Evolutionary conservation across 2,797 vertebrate species (phyloP).

Genomic region (Liasis olivaceus): DNA sequence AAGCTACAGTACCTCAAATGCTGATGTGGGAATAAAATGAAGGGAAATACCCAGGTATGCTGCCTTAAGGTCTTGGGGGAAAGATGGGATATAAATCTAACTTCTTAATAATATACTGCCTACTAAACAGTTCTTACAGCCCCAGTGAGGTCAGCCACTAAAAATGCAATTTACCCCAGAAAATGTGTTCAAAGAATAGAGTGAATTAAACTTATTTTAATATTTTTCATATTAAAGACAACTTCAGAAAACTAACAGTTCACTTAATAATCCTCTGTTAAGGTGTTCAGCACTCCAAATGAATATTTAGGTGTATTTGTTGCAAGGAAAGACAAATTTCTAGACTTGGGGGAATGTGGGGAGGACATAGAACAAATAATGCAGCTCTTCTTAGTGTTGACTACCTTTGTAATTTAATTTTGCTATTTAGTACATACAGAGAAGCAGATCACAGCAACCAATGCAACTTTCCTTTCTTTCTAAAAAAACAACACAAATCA

Average conservation of each 20-base stretch:
- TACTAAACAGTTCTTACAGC: neutral
- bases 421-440: neutral
- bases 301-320: neutral
- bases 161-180: neutral
- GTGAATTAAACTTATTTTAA: neutral
- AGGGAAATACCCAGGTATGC: neutral
- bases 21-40: neutral
- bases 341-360: neutral
- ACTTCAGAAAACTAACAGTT: neutral
- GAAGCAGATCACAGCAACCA: neutral
- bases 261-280: neutral
- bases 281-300: neutral
- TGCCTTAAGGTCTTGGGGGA: neutral
- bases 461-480: neutral
- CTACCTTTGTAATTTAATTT: neutral
- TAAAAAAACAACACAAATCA: neutral
- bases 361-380: neutral
- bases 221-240: slow-evolving; percentile 2
- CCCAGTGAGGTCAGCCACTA: neutral
- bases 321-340: neutral
- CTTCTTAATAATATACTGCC: neutral
- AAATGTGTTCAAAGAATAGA: neutral
- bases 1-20: neutral
- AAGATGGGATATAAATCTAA: neutral
- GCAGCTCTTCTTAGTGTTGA: neutral